Evolutionary conservation across 2,888 invertebrate genomes (phyloP).

Genomic region (Itoplectis maculator): DNA sequence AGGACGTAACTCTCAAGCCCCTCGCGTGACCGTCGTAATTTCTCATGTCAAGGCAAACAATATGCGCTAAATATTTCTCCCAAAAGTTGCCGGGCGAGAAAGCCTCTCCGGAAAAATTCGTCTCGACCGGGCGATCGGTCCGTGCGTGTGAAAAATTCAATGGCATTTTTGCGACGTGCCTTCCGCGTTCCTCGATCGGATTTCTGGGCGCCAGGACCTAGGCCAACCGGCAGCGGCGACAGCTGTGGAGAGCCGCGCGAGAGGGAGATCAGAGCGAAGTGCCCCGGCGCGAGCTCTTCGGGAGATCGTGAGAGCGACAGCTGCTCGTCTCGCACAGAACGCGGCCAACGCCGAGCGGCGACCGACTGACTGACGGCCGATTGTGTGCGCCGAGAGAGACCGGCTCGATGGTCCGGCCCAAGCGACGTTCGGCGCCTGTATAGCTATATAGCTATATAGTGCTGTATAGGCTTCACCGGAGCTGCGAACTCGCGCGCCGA

Average conservation of each 20-base stretch:
- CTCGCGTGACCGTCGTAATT: slow-evolving; percentile 29
- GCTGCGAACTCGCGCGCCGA: too few relatives aligned
- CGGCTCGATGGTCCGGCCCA: not conserved
- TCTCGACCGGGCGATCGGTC: too few relatives aligned
- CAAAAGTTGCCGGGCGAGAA: too few relatives aligned
- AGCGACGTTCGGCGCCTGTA: not conserved
- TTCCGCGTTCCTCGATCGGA: slow-evolving; percentile 23
- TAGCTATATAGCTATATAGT: slow-evolving; percentile 9
- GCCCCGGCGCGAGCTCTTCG: not conserved
- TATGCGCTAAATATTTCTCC: too few relatives aligned
- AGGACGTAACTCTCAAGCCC: slow-evolving; percentile 22
- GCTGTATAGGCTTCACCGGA: too few relatives aligned
- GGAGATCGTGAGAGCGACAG: slow-evolving; percentile 63
- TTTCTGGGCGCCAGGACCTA: slow-evolving; percentile 60
- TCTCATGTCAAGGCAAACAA: slow-evolving; percentile 5
- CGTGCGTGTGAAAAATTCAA: slow-evolving; percentile 17
- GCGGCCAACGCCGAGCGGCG: slow-evolving; percentile 22
- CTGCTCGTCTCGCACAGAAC: slow-evolving; percentile 52
- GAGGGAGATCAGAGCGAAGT: not conserved
- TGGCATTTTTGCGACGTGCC: slow-evolving; percentile 10
- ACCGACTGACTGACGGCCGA: slow-evolving; percentile 31
- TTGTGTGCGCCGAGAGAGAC: slow-evolving; percentile 34
- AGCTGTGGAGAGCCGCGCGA: slow-evolving; percentile 37
- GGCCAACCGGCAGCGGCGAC: slow-evolving; percentile 62
- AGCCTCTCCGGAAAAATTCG: too few relatives aligned